These are phyloP conservation scores for Azemiops feae DNA, from an alignment of 2,113 vertebrate genomes.

Conservation along the genomic window DNA sequence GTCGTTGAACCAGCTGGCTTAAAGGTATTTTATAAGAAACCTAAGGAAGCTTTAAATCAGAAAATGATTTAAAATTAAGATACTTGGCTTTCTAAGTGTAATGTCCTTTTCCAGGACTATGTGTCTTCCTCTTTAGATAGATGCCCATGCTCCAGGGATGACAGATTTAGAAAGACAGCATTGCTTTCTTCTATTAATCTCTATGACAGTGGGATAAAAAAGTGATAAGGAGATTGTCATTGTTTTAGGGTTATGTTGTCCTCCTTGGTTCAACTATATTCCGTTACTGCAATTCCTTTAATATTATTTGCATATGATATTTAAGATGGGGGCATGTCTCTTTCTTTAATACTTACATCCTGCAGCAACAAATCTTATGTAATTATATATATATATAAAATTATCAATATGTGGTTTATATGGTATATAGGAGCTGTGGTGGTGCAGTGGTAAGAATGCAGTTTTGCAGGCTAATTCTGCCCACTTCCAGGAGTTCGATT, in stretches of 20 bases:
- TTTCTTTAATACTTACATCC: not conserved
- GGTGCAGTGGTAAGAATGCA: not conserved
- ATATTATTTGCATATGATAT: not conserved
- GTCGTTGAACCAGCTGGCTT: not conserved
- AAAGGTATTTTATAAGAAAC: not conserved
- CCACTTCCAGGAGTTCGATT: not conserved
- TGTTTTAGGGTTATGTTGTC: not conserved
- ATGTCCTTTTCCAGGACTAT: not conserved
- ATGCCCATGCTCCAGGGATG: not conserved
- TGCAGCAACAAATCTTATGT: not conserved
- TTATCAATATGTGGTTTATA: too few species aligned
- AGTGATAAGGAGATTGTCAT: not conserved
- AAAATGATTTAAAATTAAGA: not conserved
- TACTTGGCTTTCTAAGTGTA: not conserved
- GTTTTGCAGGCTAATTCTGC: not conserved
- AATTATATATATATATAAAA: too few species aligned
- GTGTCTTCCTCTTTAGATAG: not conserved
- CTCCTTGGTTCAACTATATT: not conserved
- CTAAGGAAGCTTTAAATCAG: not conserved
- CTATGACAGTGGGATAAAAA: not conserved
- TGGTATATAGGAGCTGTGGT: not conserved
- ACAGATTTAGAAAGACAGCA: not conserved
- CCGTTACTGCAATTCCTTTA: not conserved
- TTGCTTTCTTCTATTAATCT: not conserved
- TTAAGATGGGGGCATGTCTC: not conserved